Conservation (phyloP, 2,797 vertebrate genomes). For the Sardinella longiceps region DNA sequence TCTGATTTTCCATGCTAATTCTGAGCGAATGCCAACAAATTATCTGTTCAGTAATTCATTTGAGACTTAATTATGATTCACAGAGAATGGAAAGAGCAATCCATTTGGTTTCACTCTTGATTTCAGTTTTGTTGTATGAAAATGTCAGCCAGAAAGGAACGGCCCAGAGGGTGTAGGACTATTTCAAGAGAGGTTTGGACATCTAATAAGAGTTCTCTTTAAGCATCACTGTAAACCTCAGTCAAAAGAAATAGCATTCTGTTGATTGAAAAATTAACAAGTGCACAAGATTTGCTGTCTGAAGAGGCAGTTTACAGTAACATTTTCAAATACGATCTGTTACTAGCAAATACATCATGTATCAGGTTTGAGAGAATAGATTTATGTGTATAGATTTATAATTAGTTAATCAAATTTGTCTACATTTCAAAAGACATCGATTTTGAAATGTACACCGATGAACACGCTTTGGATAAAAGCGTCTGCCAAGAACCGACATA, state of each 20-base stretch:
- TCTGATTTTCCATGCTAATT: constrained; percentile 2
- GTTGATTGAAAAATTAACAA: background rate
- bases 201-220: too few relatives aligned
- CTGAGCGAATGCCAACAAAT: constrained; percentile 13
- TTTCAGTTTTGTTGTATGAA: background rate
- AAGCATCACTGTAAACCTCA: background rate
- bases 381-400: too few relatives aligned
- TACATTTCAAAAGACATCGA: too few relatives aligned
- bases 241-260: background rate
- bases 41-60: background rate
- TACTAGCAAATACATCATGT: background rate
- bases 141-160: background rate
- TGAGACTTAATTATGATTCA: constrained; percentile 24
- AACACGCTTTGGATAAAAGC: background rate
- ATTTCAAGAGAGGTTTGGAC: background rate
- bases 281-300: background rate
- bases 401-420: background rate
- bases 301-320: background rate
- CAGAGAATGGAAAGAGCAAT: background rate
- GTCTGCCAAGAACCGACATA: background rate
- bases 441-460: too few relatives aligned
- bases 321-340: background rate
- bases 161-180: background rate
- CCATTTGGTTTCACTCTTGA: background rate
- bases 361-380: background rate